phyloP scores from a whole-genome alignment of 2,888 invertebrate species.

The Rhyacophila evoluta region DNA sequence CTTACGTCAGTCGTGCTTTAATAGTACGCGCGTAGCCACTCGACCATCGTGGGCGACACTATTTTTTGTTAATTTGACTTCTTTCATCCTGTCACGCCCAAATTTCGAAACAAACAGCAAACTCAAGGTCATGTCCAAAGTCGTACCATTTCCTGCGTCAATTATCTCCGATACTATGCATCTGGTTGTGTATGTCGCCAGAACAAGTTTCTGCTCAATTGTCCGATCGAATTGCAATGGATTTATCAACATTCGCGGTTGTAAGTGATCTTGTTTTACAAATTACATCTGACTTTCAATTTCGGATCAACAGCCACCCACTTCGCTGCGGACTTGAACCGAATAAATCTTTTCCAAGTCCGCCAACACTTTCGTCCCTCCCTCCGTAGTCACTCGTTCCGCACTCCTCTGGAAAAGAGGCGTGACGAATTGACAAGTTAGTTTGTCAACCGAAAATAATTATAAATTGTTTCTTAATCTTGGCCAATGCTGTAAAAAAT shows the following conservation, averaged over 20 bases:
- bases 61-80: too few species aligned
- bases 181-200: too few species aligned
- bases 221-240: not conserved
- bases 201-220: not conserved
- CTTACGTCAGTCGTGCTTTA: too few species aligned
- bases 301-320: not conserved
- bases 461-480: not conserved
- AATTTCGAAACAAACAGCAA: too few species aligned
- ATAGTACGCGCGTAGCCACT: too few species aligned
- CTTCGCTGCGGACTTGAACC: not conserved
- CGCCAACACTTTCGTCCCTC: constrained; percentile 1
- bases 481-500: not conserved
- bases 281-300: not conserved
- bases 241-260: not conserved
- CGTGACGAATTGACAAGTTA: not conserved
- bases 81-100: too few species aligned
- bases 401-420: not conserved
- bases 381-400: not conserved
- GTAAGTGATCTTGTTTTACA: not conserved
- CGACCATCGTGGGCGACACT: too few species aligned
- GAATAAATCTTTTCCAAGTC: not conserved
- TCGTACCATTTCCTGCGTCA: too few species aligned
- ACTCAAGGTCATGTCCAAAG: too few species aligned
- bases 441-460: not conserved
- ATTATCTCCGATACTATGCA: too few species aligned